A percentile compares a stretch with the other conserved stretches of the same genome.
These are phyloP conservation scores for Protaetia brevitarsis DNA, from an alignment of 1,140 invertebrate genomes.

Conservation along the genomic window DNA sequence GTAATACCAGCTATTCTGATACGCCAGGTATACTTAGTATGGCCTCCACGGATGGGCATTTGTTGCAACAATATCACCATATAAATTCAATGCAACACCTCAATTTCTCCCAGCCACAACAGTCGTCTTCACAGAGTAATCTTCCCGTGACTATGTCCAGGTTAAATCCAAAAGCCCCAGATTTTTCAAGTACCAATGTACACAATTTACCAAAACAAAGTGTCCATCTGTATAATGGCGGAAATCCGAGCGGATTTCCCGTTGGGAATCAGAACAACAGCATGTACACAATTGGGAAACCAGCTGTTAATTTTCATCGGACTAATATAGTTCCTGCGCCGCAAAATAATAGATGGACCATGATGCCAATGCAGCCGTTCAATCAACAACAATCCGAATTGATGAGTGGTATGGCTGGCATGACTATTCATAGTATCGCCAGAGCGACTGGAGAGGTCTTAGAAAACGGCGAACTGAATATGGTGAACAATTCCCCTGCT, in stretches of 20 bases:
- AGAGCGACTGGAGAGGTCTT: conserved; percentile 53
- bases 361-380: conserved; percentile 41
- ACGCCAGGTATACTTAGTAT: conserved; percentile 51
- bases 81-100: conserved; percentile 48
- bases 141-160: conserved; percentile 62
- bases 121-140: conserved; percentile 31
- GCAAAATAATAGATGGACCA: conserved; percentile 33
- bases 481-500: conserved; percentile 54
- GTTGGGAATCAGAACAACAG: conserved; percentile 19
- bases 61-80: conserved; percentile 34
- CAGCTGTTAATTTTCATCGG: conserved; percentile 22
- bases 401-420: conserved; percentile 46
- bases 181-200: conserved; percentile 61
- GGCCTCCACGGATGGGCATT: conserved; percentile 45
- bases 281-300: conserved; percentile 4
- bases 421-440: conserved; percentile 51
- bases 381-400: conserved; percentile 38
- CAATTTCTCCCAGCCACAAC: conserved; percentile 49
- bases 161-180: conserved; percentile 83
- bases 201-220: conserved; percentile 12
- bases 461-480: conserved; percentile 50
- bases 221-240: conserved; percentile 12
- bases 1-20: conserved; percentile 36
- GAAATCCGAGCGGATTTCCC: conserved; percentile 14
- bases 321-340: conserved; percentile 24